Percentiles rank a stretch among this genome's conserved stretches.
phyloP scores from a whole-genome alignment of 2,888 invertebrate genomes.

The Euzetes globulus region DNA sequence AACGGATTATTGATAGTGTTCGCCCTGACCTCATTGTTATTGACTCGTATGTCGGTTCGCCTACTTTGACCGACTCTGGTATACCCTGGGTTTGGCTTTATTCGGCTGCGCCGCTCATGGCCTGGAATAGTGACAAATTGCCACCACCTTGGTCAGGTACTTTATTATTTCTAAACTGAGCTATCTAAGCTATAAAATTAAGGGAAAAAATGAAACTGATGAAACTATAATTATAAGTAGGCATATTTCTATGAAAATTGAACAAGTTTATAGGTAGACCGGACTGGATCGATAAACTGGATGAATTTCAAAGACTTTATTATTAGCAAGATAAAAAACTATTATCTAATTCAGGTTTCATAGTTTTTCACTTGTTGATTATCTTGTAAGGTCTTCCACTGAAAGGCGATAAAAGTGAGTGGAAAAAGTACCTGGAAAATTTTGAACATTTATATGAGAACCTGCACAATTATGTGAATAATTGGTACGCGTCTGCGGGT shows the following conservation, averaged over 20 bases:
- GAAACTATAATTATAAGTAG: background rate
- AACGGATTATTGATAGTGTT: background rate
- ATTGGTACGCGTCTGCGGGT: background rate
- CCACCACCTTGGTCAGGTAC: constrained; percentile 14
- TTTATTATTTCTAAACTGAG: background rate
- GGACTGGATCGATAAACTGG: no score
- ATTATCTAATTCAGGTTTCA: no score
- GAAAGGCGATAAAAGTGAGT: background rate
- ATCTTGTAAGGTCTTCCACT: constrained; percentile 17
- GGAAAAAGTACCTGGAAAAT: background rate
- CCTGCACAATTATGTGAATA: background rate
- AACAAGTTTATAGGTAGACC: no score
- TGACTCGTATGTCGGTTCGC: constrained; percentile 5
- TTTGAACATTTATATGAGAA: background rate
- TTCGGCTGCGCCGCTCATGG: constrained; percentile 6
- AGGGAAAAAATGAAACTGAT: background rate
- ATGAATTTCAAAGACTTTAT: no score
- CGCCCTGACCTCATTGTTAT: constrained; percentile 28
- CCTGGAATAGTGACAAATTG: background rate
- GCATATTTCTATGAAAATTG: no score
- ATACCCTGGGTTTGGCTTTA: constrained; percentile 28
- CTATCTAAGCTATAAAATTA: background rate
- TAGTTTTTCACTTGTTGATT: no score
- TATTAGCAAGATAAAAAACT: no score
- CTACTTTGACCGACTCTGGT: constrained; percentile 6